These are phyloP conservation scores for Epizoanthus rinbou DNA, from an alignment of 92 coral and sea anemone species.

Conservation along the genomic window DNA sequence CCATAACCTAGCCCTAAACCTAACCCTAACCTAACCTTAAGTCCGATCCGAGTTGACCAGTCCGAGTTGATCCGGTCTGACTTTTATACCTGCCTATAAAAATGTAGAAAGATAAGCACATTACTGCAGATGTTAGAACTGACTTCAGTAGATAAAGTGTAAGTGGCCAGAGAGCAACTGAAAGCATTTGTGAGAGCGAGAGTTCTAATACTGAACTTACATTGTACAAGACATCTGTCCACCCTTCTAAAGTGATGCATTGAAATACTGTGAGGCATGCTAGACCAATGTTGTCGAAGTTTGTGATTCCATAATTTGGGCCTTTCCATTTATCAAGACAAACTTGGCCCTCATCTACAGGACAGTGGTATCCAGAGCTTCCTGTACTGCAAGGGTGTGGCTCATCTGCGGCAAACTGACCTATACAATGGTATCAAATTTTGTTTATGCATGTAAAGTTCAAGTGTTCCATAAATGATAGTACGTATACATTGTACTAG, in stretches of 20 bases:
- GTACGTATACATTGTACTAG: background rate
- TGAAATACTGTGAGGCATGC: constrained; percentile 98
- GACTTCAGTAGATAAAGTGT: no score
- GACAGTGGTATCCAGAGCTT: constrained; percentile 79
- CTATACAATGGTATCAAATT: constrained; percentile 17
- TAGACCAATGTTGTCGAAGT: constrained; percentile 94
- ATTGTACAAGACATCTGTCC: constrained; percentile 98
- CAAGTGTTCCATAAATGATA: background rate
- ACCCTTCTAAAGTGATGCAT: constrained; percentile 96
- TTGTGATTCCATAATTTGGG: constrained; percentile 94
- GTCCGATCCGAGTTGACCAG: no score
- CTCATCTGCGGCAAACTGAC: constrained; percentile 67
- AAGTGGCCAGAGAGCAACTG: no score
- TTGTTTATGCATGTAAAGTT: background rate
- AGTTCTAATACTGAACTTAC: constrained; percentile 53
- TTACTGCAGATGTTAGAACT: no score
- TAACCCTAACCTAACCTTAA: no score
- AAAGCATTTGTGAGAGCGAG: no score
- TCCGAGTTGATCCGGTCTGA: no score
- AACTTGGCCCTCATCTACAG: constrained; percentile 72
- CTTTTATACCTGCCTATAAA: no score
- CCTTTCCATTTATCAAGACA: constrained; percentile 93
- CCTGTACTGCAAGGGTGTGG: constrained; percentile 92
- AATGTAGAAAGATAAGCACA: no score
- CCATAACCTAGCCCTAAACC: no score